Percentiles rank a stretch among this genome's conserved stretches.
Evolutionary conservation across 2,113 vertebrate genomes (phyloP).

Genomic region (Macrotis lagotis): DNA sequence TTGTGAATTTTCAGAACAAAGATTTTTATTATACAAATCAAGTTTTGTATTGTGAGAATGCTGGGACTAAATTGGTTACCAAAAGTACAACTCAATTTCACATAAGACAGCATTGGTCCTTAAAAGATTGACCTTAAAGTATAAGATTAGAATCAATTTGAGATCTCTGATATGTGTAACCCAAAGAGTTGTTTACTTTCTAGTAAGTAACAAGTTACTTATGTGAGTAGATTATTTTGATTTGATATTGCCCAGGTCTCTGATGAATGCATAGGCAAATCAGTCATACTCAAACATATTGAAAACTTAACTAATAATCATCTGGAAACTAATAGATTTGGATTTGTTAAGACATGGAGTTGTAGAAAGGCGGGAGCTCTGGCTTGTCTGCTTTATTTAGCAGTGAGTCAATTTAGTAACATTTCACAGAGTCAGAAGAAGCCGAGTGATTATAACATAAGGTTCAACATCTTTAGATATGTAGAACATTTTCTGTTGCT

Average conservation of each 20-base stretch:
- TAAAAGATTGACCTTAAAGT: slow-evolving; percentile 57
- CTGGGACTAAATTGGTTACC: background rate
- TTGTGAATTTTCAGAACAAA: slow-evolving; percentile 10
- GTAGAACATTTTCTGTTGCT: slow-evolving; percentile 86
- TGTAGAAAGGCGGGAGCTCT: slow-evolving; percentile 74
- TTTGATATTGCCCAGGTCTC: slow-evolving; percentile 52
- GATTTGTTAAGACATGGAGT: slow-evolving; percentile 71
- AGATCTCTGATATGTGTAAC: slow-evolving; percentile 17
- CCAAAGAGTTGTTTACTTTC: slow-evolving; percentile 64
- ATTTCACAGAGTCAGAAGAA: slow-evolving; percentile 81
- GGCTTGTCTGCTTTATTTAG: slow-evolving; percentile 77
- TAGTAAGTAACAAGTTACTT: slow-evolving; percentile 65
- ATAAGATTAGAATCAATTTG: slow-evolving; percentile 51
- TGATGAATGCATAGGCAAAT: slow-evolving; percentile 71
- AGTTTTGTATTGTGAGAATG: slow-evolving; percentile 52
- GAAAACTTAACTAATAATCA: slow-evolving; percentile 77
- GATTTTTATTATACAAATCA: slow-evolving; percentile 56
- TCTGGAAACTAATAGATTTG: slow-evolving; percentile 77
- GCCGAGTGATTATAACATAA: slow-evolving; percentile 84
- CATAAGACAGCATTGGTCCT: slow-evolving; percentile 62
- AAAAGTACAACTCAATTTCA: slow-evolving; percentile 61
- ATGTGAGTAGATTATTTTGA: slow-evolving; percentile 67
- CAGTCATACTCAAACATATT: slow-evolving; percentile 55
- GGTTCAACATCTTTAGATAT: slow-evolving; percentile 87
- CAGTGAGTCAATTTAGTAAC: slow-evolving; percentile 75